Percentiles rank a stretch among this genome's conserved stretches.
Conservation (phyloP, 2,113 vertebrate species). For the Setophaga petechia region DNA sequence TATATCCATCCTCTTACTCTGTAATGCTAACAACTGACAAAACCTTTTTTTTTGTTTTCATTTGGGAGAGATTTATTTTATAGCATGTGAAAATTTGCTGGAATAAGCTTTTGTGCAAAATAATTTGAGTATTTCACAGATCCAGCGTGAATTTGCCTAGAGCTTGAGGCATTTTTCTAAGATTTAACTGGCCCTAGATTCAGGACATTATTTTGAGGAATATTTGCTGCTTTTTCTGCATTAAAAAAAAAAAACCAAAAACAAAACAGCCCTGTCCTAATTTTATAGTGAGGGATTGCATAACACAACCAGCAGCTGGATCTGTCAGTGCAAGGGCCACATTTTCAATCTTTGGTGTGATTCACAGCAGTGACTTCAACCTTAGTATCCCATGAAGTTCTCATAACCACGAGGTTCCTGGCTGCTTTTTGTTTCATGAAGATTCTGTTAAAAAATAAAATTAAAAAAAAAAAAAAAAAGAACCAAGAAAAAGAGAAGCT, state of each 20-base stretch:
- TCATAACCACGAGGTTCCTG: background rate
- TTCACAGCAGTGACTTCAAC: background rate
- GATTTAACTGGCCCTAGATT: background rate
- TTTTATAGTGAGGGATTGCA: background rate
- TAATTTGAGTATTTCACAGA: background rate
- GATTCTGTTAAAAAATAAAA: too few species aligned
- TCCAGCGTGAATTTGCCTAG: background rate
- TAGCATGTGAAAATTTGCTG: background rate
- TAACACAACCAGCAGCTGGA: background rate
- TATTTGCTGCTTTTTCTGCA: background rate
- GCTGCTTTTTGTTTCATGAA: background rate
- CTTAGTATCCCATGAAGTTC: background rate
- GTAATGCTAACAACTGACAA: background rate
- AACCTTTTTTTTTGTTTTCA: background rate
- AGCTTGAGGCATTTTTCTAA: background rate
- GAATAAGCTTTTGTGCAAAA: background rate
- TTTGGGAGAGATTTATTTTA: background rate
- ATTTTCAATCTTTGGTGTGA: background rate
- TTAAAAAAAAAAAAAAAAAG: too few species aligned
- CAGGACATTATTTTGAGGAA: background rate
- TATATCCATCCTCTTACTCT: background rate
- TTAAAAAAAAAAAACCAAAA: background rate
- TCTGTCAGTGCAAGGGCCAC: background rate
- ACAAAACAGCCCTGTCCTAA: background rate
- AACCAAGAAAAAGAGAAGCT: background rate